Conservation (phyloP, 2,797 vertebrate genomes). For the Cephalopachus bancanus region DNA sequence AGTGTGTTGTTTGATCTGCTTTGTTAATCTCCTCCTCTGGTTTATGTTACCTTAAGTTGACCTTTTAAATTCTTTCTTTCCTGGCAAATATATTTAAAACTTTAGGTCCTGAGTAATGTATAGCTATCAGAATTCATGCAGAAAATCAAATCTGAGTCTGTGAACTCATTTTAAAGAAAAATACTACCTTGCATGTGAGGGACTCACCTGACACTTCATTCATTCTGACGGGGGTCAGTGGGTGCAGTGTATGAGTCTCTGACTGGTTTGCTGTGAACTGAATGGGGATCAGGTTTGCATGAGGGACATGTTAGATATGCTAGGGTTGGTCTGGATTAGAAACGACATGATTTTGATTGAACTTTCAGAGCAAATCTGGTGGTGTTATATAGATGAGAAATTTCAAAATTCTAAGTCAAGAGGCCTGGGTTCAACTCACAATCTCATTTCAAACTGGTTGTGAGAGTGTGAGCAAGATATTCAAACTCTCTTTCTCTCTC, state of each 20-base stretch:
- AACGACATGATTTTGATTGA: constrained; percentile 46
- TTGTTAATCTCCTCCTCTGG: background rate
- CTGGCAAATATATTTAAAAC: constrained; percentile 21
- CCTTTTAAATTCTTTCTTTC: constrained; percentile 56
- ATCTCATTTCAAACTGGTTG: constrained; percentile 11
- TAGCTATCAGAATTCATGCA: background rate
- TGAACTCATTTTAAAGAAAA: background rate
- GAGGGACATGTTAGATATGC: background rate
- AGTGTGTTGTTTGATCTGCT: background rate
- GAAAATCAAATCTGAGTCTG: background rate
- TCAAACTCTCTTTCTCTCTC: background rate
- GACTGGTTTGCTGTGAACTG: background rate
- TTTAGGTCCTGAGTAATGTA: background rate
- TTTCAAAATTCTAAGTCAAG: background rate
- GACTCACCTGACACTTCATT: background rate
- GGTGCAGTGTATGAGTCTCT: background rate
- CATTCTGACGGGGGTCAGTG: background rate
- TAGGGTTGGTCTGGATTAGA: background rate
- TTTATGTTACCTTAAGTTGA: constrained; percentile 5
- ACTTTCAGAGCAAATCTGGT: constrained; percentile 56
- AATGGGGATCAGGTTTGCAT: background rate
- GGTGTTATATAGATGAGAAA: background rate
- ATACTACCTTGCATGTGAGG: background rate
- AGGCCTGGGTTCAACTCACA: background rate
- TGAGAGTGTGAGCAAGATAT: constrained; percentile 39